Evolutionary conservation across 2,888 invertebrate species (phyloP), one percentile per base, ranked within the genome.

Genomic region (Acanthosepion lycidas): DNA sequence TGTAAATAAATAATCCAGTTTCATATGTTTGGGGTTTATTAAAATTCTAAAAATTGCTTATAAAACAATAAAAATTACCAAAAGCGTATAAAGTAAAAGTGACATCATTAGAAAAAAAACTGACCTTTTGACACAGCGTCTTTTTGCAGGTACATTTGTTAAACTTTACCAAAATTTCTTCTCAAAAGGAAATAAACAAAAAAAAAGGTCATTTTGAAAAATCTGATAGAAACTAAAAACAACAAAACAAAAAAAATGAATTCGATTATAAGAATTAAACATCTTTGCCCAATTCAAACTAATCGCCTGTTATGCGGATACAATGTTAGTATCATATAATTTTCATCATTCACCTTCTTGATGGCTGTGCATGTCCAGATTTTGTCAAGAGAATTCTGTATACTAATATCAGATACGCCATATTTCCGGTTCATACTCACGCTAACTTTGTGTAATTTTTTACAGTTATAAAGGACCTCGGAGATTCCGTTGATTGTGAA

Each of bases 331-430:
- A 93, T 53, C 55, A 64, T 28, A 15, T 28, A 59, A 8, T 48
- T 59, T 55, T 94, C 59, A 48, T 48, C 9, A 12, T 94, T 94
- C 15, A 49, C 6, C 18, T 49, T 93, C 28, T 93, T 93, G 3
- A 93, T 49, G 51, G 93, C 49, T 53, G 93, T 93, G n/a, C 53
- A 93, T 49, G 93, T n/a, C 49, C 53, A 49, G 53, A 93, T 93
- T 18, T 93, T 93, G 20, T 93, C 51, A 28, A 93, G 49, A 9
- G 51, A 26, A 53, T 26, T 93, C 6, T 93, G 48, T 53, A 93
- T 5, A 51, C 51, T n/a, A 28, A 93, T 6, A 93, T 95, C 53
- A 91, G 94, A 95, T 95, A 95, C 9, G 94, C 48, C n/a, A 95
- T 94, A 53, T 18, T 51, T n/a, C 53, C 28, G 15, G 53, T 53